phyloP scores from a whole-genome alignment of 2,113 vertebrate species.

The Platysteira castanea region DNA sequence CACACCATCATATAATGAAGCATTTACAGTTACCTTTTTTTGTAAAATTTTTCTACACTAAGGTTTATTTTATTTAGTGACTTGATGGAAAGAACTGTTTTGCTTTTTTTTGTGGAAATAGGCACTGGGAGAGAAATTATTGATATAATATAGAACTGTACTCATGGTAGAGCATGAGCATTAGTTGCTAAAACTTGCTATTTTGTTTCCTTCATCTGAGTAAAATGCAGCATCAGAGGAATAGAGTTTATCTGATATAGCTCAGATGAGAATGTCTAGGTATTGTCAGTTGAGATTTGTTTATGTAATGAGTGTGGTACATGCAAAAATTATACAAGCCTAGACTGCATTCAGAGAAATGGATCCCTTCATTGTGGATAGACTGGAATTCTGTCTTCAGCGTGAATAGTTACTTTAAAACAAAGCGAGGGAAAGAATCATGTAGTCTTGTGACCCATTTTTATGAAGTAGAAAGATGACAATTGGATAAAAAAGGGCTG shows the following conservation, averaged over 20 bases:
- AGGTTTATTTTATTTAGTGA: neutral
- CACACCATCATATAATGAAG: neutral
- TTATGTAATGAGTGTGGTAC: neutral
- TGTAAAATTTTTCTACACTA: neutral
- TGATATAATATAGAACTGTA: neutral
- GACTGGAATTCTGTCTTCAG: neutral
- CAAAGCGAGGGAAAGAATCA: neutral
- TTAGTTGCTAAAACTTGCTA: neutral
- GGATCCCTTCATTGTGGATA: neutral
- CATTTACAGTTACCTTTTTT: neutral
- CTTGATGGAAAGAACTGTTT: neutral
- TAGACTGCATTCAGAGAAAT: neutral
- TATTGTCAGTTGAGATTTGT: neutral
- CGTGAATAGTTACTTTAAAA: neutral
- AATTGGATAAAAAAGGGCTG: neutral
- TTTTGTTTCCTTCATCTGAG: neutral
- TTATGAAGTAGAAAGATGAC: neutral
- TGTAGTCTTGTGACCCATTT: neutral
- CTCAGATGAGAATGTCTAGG: neutral
- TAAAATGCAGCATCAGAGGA: neutral
- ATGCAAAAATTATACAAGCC: neutral
- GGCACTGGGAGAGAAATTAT: neutral
- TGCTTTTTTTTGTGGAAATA: neutral
- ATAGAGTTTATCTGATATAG: neutral
- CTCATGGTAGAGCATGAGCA: fast-evolving